Percentiles rank a stretch among this genome's conserved stretches.
phyloP scores from a whole-genome alignment of 2,797 vertebrate genomes.

The Ispidina picta region DNA sequence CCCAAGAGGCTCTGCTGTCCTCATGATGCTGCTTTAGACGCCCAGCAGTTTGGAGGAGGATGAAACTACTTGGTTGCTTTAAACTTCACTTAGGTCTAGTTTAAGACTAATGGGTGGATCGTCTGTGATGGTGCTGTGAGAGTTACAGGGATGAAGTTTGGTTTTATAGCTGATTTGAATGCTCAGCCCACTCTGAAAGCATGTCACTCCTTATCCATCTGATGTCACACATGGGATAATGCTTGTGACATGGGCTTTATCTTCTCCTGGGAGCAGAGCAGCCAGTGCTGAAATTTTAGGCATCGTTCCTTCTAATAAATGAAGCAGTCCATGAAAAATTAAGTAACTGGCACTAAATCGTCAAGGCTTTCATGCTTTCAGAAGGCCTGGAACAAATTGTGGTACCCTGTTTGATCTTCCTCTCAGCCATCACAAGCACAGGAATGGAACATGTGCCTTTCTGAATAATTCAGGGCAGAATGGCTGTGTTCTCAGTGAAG shows the following conservation, averaged over 20 bases:
- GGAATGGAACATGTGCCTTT: neutral
- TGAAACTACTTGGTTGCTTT: neutral
- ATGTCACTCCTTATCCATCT: neutral
- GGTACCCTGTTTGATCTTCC: neutral
- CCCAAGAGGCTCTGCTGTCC: neutral
- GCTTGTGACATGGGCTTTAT: neutral
- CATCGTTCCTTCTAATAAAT: neutral
- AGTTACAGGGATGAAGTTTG: neutral
- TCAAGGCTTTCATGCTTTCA: neutral
- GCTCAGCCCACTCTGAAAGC: neutral
- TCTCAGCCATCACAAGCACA: neutral
- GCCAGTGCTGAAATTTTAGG: neutral
- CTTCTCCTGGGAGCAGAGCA: neutral
- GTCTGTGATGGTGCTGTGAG: neutral
- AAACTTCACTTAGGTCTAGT: fast-evolving
- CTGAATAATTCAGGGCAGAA: neutral
- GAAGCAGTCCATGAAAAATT: neutral
- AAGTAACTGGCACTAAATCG: neutral
- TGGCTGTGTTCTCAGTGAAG: fast-evolving
- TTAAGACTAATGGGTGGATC: fast-evolving
- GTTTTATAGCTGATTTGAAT: neutral
- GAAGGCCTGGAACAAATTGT: neutral
- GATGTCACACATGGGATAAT: fast-evolving
- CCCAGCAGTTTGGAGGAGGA: too few relatives aligned
- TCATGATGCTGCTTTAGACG: neutral